Evolutionary conservation across 92 coral and sea anemone species (phyloP).

Genomic region (Epizoanthus stellaris): DNA sequence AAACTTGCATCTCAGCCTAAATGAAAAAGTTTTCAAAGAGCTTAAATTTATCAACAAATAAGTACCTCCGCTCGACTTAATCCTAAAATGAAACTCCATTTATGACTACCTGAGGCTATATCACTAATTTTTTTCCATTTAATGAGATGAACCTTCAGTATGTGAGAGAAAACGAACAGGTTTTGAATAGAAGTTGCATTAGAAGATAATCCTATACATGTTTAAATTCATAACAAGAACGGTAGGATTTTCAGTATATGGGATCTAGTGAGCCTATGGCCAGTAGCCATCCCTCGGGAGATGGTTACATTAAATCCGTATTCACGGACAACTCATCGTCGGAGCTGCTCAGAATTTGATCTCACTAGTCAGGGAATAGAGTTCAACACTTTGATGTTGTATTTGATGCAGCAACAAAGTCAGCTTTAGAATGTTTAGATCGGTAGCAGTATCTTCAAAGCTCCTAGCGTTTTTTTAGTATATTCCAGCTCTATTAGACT

Average conservation of each 20-base stretch:
- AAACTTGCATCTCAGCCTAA: slow-evolving; percentile 9
- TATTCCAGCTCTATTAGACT: too few species aligned
- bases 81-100: slow-evolving; percentile 40
- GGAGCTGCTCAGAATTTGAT: too few species aligned
- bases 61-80: slow-evolving; percentile 33
- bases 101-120: slow-evolving; percentile 40
- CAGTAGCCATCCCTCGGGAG: background rate
- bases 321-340: background rate
- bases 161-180: background rate
- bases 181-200: background rate
- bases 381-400: too few species aligned
- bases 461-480: too few species aligned
- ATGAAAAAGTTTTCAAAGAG: slow-evolving; percentile 28
- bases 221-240: slow-evolving; percentile 11
- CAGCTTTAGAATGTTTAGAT: slow-evolving; percentile 7
- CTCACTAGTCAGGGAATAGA: too few species aligned
- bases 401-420: slow-evolving; percentile 23
- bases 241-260: background rate
- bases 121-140: background rate
- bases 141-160: background rate
- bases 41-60: slow-evolving; percentile 21
- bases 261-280: background rate
- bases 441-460: too few species aligned
- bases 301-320: background rate
- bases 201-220: background rate